These are phyloP conservation scores for Eupristina koningsbergeri DNA, from an alignment of 1,140 invertebrate genomes.

Conservation along the genomic window DNA sequence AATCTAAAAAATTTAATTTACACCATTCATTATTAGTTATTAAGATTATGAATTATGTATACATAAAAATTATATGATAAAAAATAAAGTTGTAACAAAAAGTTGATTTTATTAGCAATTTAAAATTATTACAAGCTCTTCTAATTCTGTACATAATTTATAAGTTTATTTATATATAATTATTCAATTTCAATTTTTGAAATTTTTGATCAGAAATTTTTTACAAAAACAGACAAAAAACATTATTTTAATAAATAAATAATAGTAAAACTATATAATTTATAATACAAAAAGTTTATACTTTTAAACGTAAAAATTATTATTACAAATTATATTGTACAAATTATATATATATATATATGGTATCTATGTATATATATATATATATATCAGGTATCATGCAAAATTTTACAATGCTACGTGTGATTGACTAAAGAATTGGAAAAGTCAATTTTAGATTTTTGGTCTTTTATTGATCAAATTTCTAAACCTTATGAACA, in stretches of 20 bases:
- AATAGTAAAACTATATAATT: background rate
- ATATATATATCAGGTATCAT: background rate
- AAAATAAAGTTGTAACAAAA: conserved; percentile 1
- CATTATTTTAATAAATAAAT: conserved; percentile 29
- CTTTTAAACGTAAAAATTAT: conserved; percentile 13
- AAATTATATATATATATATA: too few relatives aligned
- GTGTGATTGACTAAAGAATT: conserved; percentile 24
- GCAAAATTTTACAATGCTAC: conserved; percentile 13
- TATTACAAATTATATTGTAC: background rate
- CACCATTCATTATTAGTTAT: background rate
- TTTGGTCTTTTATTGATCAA: conserved; percentile 51
- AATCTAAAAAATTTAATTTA: background rate
- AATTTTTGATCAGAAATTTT: background rate
- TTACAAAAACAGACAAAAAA: conserved; percentile 11
- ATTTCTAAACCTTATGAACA: conserved; percentile 49
- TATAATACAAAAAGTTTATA: conserved; percentile 18
- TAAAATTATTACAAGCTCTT: background rate
- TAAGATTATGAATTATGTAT: background rate
- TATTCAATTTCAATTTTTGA: background rate
- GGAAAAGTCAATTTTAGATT: conserved; percentile 6
- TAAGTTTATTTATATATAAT: conserved; percentile 12
- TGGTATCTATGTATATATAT: too few relatives aligned
- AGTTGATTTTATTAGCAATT: background rate
- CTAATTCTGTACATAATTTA: conserved; percentile 8
- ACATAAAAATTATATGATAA: background rate